Evolutionary conservation across 2,113 vertebrate species (phyloP), one percentile per base, ranked within the genome.

Genomic region (Dipodomys stephensi): DNA sequence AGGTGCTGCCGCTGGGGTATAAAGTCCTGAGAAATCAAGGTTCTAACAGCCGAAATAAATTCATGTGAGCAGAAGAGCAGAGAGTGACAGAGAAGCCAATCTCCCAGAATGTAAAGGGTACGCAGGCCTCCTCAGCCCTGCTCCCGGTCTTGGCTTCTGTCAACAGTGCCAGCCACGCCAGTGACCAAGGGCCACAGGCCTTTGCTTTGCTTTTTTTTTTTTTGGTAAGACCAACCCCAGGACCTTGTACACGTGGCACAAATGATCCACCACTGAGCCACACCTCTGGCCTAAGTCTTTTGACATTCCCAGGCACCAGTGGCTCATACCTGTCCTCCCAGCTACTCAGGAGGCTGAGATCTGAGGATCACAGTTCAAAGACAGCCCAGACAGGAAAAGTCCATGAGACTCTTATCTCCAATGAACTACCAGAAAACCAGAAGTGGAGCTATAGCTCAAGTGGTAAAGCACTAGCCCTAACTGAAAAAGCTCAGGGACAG

Each of bases 21-120:
- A 90, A 91, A 72, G 46, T 64, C 53, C 84, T 87, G 68, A 27
- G 22, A 94, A 94, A 94, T 82, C 39, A 94, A 91, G 88, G 72
- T 35, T 88, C 85, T 81, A 83, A 76, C 67, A 77, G 91, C 57
- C 64, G 83, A 72, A 7, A 69, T 72, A 76, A 79, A 80, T 82
- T 57, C 76, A 76, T 27, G 25, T 1, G 78, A 87, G 73, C 87
- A 46, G 46, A 13, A 73, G 90, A 93, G 60, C 64, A 91, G 71
- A 76, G 49, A 5, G 74, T 53, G 68, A 82, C 23, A 44, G 16
- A 53, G 76, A 6, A 73, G 30, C 27, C 30, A 69, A 32, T 87
- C 67, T 83, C 62, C 11, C 0, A 23, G 72, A 74, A 62, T 10
- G 22, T 62, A 80, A 49, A 65, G 82, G 60, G 11, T 1, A 20